Evolutionary conservation across 2,113 vertebrate genomes (phyloP).

Genomic region (Strigops habroptila): DNA sequence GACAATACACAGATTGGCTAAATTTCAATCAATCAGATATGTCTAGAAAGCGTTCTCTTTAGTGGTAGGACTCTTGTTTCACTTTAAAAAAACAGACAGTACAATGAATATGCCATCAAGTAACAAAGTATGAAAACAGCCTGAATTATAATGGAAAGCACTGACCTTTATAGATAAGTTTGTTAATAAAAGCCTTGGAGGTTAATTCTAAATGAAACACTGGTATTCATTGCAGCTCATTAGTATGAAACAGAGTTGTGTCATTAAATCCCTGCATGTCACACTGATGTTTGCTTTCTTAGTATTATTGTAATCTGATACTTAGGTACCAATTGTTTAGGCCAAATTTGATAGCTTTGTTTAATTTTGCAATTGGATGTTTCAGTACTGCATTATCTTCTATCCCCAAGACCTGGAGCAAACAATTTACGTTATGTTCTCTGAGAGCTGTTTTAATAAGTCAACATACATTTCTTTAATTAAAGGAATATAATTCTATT

Average conservation of each 20-base stretch:
- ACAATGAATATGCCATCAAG: not conserved
- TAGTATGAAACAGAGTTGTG: slow-evolving; percentile 4
- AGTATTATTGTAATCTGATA: not conserved
- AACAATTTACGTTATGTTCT: not conserved
- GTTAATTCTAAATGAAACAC: slow-evolving; percentile 44
- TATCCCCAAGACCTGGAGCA: not conserved
- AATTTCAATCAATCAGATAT: not conserved
- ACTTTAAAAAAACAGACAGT: not conserved
- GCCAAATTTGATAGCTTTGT: not conserved
- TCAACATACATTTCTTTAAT: not conserved
- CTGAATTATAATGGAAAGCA: slow-evolving; percentile 24
- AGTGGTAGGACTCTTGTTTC: not conserved
- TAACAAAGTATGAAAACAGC: not conserved
- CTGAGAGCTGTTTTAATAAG: not conserved
- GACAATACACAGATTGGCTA: not conserved
- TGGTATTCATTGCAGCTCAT: not conserved
- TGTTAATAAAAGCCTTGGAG: slow-evolving; percentile 19
- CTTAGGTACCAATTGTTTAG: not conserved
- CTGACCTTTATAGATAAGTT: not conserved
- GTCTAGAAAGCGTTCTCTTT: not conserved
- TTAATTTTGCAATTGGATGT: slow-evolving; percentile 11
- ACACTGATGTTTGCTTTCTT: not conserved
- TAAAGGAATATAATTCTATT: not conserved
- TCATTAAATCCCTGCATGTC: not conserved
- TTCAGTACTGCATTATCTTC: not conserved